These are phyloP conservation scores for Ctenodactylus gundi DNA, from an alignment of 2,113 vertebrate species.

Conservation along the genomic window DNA sequence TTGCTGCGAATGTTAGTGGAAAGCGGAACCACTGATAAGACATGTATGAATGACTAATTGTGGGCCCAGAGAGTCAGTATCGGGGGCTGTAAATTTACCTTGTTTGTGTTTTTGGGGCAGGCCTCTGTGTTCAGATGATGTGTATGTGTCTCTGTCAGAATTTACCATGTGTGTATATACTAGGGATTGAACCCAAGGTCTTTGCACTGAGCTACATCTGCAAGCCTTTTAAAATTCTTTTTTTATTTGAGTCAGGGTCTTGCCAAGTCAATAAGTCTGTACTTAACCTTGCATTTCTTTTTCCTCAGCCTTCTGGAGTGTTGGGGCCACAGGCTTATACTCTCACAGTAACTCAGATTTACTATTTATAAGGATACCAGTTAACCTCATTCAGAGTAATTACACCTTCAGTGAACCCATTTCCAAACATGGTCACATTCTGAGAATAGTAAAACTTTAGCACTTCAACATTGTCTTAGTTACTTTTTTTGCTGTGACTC, in stretches of 20 bases:
- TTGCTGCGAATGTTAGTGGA: conserved; percentile 95
- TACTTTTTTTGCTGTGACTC: no score
- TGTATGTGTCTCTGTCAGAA: no score
- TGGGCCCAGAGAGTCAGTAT: background rate
- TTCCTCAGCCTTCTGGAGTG: background rate
- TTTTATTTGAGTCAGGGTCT: background rate
- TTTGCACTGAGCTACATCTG: background rate
- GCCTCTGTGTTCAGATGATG: background rate
- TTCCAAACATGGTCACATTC: background rate
- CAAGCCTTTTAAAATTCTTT: background rate
- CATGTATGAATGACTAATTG: conserved; percentile 79
- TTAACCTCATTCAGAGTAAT: background rate
- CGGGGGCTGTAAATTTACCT: background rate
- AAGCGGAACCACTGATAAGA: conserved; percentile 93
- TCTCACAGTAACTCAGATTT: background rate
- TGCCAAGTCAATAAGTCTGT: background rate
- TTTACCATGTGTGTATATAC: no score
- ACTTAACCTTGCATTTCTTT: background rate
- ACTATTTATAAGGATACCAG: background rate
- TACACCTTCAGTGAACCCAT: background rate
- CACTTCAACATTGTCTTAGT: background rate
- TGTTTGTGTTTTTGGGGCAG: background rate
- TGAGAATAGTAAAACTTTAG: background rate
- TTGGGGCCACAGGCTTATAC: background rate
- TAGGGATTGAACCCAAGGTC: background rate